These are phyloP conservation scores for Anticlea derivata DNA, from an alignment of 2,888 invertebrate genomes.

Conservation along the genomic window DNA sequence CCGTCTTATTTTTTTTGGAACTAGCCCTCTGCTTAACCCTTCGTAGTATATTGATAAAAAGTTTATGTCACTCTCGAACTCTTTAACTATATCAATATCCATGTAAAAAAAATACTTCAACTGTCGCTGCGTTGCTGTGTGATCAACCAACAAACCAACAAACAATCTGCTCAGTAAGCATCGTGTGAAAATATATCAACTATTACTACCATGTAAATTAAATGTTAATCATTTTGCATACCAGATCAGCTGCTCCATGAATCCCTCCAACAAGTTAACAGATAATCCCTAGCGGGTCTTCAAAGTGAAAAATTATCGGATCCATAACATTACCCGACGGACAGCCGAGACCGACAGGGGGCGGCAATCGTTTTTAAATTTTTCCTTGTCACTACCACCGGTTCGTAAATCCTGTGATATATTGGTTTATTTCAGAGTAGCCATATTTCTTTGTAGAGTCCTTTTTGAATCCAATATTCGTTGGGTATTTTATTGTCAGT, in stretches of 20 bases:
- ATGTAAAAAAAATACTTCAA: no score
- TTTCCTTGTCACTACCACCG: slow-evolving; percentile 21
- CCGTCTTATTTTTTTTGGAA: no score
- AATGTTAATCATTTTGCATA: slow-evolving; percentile 12
- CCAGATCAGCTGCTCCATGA: neutral
- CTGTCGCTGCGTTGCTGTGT: no score
- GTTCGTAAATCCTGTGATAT: neutral
- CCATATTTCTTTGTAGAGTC: neutral
- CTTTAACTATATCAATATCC: no score
- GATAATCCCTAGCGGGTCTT: slow-evolving; percentile 7
- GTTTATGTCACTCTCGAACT: no score
- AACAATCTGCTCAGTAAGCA: no score
- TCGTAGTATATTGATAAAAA: no score
- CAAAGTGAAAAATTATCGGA: slow-evolving; percentile 20
- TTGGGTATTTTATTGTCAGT: no score
- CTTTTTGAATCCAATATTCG: no score
- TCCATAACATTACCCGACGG: slow-evolving; percentile 9
- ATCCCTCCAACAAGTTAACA: slow-evolving; percentile 18
- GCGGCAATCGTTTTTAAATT: slow-evolving; percentile 17
- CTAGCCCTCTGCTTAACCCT: no score
- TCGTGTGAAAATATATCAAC: no score
- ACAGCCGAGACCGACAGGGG: slow-evolving; percentile 3
- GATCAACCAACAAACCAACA: no score
- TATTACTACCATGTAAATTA: slow-evolving; percentile 5
- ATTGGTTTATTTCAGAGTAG: slow-evolving; percentile 5